Conservation (phyloP, 2,797 vertebrate genomes). For the Squalus acanthias region DNA sequence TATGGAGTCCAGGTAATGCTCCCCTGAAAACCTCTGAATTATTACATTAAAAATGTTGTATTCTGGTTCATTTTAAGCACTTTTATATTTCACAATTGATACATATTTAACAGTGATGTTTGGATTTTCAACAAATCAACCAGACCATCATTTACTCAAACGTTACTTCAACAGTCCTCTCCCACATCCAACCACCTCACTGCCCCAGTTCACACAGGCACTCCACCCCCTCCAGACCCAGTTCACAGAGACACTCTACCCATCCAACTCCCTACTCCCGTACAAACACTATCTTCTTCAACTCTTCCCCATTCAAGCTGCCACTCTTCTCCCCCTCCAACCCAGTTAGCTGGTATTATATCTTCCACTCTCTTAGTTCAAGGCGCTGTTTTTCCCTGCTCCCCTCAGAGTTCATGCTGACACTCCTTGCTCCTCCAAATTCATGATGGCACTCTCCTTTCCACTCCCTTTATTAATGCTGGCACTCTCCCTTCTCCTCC, state of each 20-base stretch:
- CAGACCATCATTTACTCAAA: not conserved
- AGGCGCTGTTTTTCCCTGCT: not conserved
- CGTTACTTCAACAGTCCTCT: not conserved
- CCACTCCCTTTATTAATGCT: not conserved
- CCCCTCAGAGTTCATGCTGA: not conserved
- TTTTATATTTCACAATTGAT: not conserved
- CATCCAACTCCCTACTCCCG: too few species aligned
- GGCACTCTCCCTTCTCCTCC: not conserved
- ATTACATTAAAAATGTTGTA: not conserved
- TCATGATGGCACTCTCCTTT: too few species aligned
- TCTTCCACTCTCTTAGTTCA: not conserved
- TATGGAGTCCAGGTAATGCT: not conserved
- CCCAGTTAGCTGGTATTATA: not conserved
- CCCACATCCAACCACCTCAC: too few species aligned
- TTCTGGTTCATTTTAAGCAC: not conserved
- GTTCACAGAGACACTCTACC: too few species aligned
- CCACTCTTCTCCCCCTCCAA: too few species aligned
- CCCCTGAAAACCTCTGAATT: not conserved
- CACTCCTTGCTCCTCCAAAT: not conserved
- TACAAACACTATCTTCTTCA: too few species aligned
- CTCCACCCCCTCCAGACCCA: not conserved
- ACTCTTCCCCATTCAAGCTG: too few species aligned
- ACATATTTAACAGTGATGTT: not conserved
- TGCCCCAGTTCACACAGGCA: too few species aligned
- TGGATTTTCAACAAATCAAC: not conserved